Base-by-base conservation (phyloP, 2,888 invertebrate species). In the Germaria angustata region DNA sequence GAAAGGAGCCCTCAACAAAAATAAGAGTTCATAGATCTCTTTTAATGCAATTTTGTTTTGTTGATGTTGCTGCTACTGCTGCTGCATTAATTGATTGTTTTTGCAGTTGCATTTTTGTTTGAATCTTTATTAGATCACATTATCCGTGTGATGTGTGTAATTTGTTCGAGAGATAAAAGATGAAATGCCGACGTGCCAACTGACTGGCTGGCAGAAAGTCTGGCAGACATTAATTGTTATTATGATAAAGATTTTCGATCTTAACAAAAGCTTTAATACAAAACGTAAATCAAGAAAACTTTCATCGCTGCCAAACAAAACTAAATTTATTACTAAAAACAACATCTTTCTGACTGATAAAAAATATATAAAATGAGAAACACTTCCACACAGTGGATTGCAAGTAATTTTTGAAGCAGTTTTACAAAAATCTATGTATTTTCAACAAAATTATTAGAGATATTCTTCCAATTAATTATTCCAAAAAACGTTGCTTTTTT, bases 131-230 rank as follows among this genome's bases (percentile, higher is more conserved):
- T 82, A 82, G 82, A 82, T 71, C 66, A 75, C 75, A 79, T 82
- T 82, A 82, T 82, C 53, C 57, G 75, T 82, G 82, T 79, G 79
- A 82, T 82, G 79, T 82, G 75, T 82, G 82, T 82, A 82, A 82
- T 82, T 82, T 82, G 82, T 82, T 59, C 59, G 39, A 71, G 66
- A 82, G 82, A 79, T 82, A 82, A 82, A 82, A 79, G 82, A 59
- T 66, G 41, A 65, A 57, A 79, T 53, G 66, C 69, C 75, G 82
- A 76, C 28, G 44, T 36, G 32, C 51, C 41, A 36, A 66, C 57
- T 39, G 57, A 63, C 55, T 79, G 72, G 32, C 17, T 63, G 22
- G 6, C n/a, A n/a, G n/a, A 24, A 53, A 20, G 46, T 13, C n/a
- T 72, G 49, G n/a, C 34, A 66, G 57, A 51, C 55, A 49, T 73